Base-by-base conservation (phyloP, 2,797 vertebrate species). In the Paguma larvata region DNA sequence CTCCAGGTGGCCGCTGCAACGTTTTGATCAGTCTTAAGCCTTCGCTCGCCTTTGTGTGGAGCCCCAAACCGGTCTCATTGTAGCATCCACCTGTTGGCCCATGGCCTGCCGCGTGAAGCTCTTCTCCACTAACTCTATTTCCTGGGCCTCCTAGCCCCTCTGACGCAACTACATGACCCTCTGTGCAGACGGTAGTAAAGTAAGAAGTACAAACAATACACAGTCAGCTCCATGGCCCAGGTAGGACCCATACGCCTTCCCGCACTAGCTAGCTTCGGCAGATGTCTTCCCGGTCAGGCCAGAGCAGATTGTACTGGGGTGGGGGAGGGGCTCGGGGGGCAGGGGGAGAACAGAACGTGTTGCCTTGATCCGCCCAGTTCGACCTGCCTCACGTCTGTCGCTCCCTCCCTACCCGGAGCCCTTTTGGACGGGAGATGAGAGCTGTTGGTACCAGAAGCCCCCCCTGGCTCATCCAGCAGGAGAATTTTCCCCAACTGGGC, bases 341-440 rank as follows among this genome's bases (percentile, higher is more conserved):
- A 44, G 16, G 6, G 15, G 23, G 32, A 80, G 15, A 79, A 51
- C 7, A 6, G 44, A 41, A 5, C 9, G 0, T 19, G 65, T 70
- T 59, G 23, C 70, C 67, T 34, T 68, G 72, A 53, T 21, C 19
- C 0, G 0, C 93, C 23, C 12, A 1, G 48, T 41, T 9, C 44
- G 41, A 2, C 27, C 41, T 30, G 10, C 41, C 83, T 56, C 67
- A 8, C 34, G 1, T 53, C 44, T 79, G n/a, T n/a, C n/a, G n/a
- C 67, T 77, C 6, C 0, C 16, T 18, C 53, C 85, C 53, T 10
- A 0, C 65, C 0, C 0, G 16, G 84, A 86, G n/a, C 48, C 48
- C 46, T 85, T 53, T 12, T n/a, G 51, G 82, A 53, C 48, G 41
- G 0, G 2, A 1, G 30, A 44, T 25, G 10, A 56, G 34, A 38